Evolutionary conservation across 2,888 invertebrate genomes (phyloP).

Genomic region (Amphipyra tragopoginis): DNA sequence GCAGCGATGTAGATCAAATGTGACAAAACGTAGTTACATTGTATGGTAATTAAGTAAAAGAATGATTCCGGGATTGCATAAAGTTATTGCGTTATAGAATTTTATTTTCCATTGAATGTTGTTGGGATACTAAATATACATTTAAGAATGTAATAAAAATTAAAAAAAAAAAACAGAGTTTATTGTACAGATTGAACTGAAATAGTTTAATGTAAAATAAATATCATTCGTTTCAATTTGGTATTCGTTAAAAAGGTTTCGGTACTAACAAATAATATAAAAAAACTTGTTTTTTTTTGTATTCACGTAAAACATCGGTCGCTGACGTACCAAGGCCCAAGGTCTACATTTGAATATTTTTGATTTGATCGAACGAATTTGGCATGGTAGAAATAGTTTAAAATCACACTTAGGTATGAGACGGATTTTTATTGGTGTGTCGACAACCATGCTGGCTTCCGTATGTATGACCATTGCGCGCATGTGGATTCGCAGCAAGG

Average conservation of each 20-base stretch:
- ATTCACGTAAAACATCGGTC: too few relatives aligned
- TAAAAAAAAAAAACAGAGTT: too few relatives aligned
- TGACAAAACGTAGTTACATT: constrained; percentile 53
- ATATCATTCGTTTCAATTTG: too few relatives aligned
- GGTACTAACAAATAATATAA: too few relatives aligned
- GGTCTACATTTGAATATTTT: neutral
- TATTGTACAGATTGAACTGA: too few relatives aligned
- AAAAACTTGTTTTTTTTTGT: too few relatives aligned
- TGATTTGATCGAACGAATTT: constrained; percentile 18
- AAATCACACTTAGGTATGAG: constrained; percentile 13
- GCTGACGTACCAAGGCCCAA: neutral
- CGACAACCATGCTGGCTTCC: constrained; percentile 68
- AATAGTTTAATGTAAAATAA: too few relatives aligned
- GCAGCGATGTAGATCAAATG: constrained; percentile 23
- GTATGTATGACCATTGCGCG: constrained; percentile 70
- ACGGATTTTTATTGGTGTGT: constrained; percentile 40
- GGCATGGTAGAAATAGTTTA: constrained; percentile 12
- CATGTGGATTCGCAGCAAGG: constrained; percentile 74
- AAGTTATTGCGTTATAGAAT: too few relatives aligned
- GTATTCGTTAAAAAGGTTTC: too few relatives aligned
- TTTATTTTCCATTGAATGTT: neutral
- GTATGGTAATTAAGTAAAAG: constrained; percentile 57
- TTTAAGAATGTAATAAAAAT: too few relatives aligned
- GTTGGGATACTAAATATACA: too few relatives aligned
- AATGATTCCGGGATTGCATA: constrained; percentile 19